Conservation (phyloP, 2,797 vertebrate species). For the Hylomyscus alleni region DNA sequence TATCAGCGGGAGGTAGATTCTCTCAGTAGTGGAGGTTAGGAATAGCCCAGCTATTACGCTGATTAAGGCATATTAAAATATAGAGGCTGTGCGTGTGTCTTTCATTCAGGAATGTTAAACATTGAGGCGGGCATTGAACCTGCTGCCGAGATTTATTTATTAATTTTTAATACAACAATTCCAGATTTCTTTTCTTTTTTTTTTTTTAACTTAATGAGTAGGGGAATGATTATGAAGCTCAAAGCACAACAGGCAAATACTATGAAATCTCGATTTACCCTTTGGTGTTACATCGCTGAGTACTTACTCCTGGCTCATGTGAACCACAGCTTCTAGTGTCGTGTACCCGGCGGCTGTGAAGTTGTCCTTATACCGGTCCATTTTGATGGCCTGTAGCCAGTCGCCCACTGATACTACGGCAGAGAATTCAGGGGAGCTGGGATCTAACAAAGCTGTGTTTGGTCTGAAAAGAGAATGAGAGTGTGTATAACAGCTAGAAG, state of each 20-base stretch:
- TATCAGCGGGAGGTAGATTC: neutral
- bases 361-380: conserved; percentile 99
- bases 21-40: neutral
- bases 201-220: conserved; percentile 83
- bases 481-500: conserved; percentile 68
- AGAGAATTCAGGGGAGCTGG: conserved; percentile 94
- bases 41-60: neutral
- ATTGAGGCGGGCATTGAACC: neutral
- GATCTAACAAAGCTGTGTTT: conserved; percentile 95
- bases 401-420: conserved; percentile 95
- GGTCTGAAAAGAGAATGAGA: conserved; percentile 88
- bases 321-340: conserved; percentile 95
- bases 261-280: conserved; percentile 91
- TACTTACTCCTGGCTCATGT: conserved; percentile 99
- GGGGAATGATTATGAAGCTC: conserved; percentile 87
- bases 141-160: neutral
- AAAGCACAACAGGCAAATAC: conserved; percentile 86
- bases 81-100: neutral
- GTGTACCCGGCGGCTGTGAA: conserved; percentile 97
- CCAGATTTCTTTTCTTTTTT: conserved; percentile 73
- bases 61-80: neutral
- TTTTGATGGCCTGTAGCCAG: conserved; percentile 98
- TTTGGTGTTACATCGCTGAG: conserved; percentile 87
- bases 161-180: neutral
- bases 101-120: neutral